Evolutionary conservation across 2,113 vertebrate genomes (phyloP), one percentile per base, ranked within the genome.

Genomic region (Neotragus pygmaeus): DNA sequence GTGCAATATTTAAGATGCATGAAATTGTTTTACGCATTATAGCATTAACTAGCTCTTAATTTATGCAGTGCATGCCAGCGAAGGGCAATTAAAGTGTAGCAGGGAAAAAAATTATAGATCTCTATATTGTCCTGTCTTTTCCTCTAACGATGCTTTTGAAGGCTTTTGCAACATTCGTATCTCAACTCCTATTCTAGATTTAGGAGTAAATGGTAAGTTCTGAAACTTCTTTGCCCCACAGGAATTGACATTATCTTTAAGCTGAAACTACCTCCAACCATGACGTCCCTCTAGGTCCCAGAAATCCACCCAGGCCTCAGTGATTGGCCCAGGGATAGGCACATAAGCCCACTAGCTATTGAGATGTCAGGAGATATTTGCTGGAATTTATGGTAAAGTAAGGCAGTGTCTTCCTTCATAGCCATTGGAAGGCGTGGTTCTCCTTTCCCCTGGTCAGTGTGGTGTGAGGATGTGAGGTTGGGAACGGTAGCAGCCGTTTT

Each of bases 11-110:
- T 97, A 98, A 98, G 95, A 98, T 66, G 96, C 83, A 97, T 97
- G 98, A 97, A 98, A 98, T 98, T 97, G 97, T 97, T 98, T 98
- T 98, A 97, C 58, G 78, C 97, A 97, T 98, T 98, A 98, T 85
- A 96, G 97, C 97, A 97, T 98, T 98, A 98, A 98, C 97, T 97
- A 97, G 97, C 96, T 98, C 95, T 98, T 97, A 98, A 98, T 98
- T 98, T 98, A 98, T 98, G 96, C 97, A 97, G 97, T 70, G 95
- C 96, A 96, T 97, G 95, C 95, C 96, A 96, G 94, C 66, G 36
- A 98, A 97, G 95, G 96, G 97, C 93, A 98, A 98, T 98, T 98
- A 98, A 96, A 98, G 64, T 91, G 89, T 91, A 96, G 78, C 92
- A 86, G 62, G 81, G 43, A 39, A 94, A 92, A 81, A 94, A 95